Percentiles rank a stretch among this genome's conserved stretches.
phyloP scores from a whole-genome alignment of 2,888 invertebrate genomes.

The Cryptosula pallasiana region DNA sequence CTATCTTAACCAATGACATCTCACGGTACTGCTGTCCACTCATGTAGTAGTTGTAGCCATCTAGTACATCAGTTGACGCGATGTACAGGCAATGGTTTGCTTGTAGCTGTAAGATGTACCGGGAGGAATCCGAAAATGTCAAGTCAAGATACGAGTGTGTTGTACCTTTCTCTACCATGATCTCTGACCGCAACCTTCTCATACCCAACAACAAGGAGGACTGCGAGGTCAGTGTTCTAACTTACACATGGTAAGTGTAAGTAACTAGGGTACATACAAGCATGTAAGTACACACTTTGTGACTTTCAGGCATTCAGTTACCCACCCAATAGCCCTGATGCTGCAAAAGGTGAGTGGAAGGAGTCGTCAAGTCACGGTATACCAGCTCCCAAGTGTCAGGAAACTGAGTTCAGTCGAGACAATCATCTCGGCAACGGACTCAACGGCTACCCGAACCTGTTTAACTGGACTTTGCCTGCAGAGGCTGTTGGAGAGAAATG shows the following conservation, averaged over 20 bases:
- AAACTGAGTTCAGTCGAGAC: constrained; percentile 48
- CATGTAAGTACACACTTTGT: too few species aligned
- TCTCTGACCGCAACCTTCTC: constrained; percentile 32
- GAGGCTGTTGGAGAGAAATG: constrained; percentile 40
- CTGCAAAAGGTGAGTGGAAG: constrained; percentile 40
- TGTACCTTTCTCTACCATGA: constrained; percentile 33
- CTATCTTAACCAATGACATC: constrained; percentile 30
- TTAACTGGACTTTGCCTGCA: constrained; percentile 51
- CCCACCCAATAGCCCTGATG: constrained; percentile 31
- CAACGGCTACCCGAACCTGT: constrained; percentile 44
- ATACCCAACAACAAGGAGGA: constrained; percentile 42
- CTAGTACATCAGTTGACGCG: background rate
- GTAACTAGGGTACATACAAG: too few species aligned
- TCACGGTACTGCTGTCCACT: constrained; percentile 25
- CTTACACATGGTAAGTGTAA: too few species aligned
- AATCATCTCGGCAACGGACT: constrained; percentile 52
- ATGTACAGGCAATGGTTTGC: background rate
- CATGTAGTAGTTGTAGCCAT: too few species aligned
- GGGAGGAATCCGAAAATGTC: constrained; percentile 46
- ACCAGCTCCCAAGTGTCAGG: constrained; percentile 48
- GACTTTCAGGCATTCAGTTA: constrained; percentile 31
- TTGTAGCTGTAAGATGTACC: constrained; percentile 40
- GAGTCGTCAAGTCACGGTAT: constrained; percentile 43
- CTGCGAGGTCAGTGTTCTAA: constrained; percentile 40
- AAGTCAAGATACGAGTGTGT: constrained; percentile 45